These are phyloP conservation scores for Stegana nigrithorax DNA, from an alignment of 2,888 invertebrate species.

Conservation along the genomic window DNA sequence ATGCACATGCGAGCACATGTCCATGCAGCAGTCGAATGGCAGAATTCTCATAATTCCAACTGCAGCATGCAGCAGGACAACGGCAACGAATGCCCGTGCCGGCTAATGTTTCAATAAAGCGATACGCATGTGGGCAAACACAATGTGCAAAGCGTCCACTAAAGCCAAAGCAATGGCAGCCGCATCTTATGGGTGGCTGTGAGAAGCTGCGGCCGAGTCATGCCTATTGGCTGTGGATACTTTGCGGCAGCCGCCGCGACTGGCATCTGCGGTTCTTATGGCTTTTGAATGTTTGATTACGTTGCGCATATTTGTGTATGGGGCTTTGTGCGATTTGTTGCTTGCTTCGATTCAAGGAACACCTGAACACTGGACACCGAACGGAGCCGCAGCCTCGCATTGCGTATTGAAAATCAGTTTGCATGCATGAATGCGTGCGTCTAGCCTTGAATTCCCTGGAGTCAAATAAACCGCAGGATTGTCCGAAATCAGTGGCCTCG, in stretches of 20 bases:
- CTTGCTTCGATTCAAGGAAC: conserved; percentile 48
- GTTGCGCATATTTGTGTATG: conserved; percentile 11
- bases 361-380: conserved; percentile 1
- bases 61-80: neutral
- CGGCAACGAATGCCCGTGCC: neutral
- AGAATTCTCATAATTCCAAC: conserved; percentile 51
- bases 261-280: no score
- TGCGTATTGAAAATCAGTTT: conserved; percentile 1
- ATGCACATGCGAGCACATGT: conserved; percentile 35
- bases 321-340: conserved; percentile 1
- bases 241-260: no score
- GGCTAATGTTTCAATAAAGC: no score
- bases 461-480: no score
- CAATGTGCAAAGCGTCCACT: neutral
- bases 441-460: conserved; percentile 34
- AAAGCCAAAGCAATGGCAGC: neutral
- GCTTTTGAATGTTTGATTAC: no score
- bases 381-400: conserved; percentile 11
- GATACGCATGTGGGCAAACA: no score
- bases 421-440: conserved; percentile 5
- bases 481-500: conserved; percentile 23
- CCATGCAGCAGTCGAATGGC: conserved; percentile 56
- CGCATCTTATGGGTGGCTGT: no score
- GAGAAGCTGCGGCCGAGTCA: no score
- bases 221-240: no score